phyloP scores from a whole-genome alignment of 2,888 invertebrate species.

The Mactromeris polynyma region DNA sequence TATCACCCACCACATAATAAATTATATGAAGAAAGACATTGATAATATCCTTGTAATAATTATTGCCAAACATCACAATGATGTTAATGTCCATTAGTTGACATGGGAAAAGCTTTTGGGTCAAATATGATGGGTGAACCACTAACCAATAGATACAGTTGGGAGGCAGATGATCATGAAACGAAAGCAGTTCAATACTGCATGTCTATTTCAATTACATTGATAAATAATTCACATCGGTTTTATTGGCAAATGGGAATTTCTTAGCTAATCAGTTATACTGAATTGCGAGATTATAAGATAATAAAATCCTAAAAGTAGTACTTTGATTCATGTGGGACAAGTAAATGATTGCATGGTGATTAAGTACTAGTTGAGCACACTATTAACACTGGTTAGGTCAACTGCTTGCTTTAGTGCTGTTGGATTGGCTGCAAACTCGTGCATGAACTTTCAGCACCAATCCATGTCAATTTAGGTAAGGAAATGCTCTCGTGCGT shows the following conservation, averaged over 20 bases:
- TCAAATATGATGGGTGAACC: neutral
- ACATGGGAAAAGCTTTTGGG: neutral
- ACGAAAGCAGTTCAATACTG: neutral
- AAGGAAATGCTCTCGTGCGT: no score
- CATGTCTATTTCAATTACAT: conserved; percentile 5
- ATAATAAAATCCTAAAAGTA: neutral
- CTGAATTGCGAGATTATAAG: neutral
- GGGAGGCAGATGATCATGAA: neutral
- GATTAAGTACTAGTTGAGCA: no score
- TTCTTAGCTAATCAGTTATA: neutral
- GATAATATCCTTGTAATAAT: neutral
- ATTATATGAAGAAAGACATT: no score
- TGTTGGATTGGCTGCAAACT: no score
- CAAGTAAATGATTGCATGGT: no score
- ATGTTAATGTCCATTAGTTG: neutral
- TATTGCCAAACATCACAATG: neutral
- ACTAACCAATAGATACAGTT: neutral
- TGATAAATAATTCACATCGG: neutral
- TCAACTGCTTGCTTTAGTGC: no score
- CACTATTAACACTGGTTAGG: no score
- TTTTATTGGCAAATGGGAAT: neutral
- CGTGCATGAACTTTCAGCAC: no score
- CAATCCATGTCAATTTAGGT: no score
- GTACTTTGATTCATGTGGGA: neutral
- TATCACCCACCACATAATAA: neutral